Evolutionary conservation across 2,113 vertebrate genomes (phyloP).

Genomic region (Centropus unirufus): DNA sequence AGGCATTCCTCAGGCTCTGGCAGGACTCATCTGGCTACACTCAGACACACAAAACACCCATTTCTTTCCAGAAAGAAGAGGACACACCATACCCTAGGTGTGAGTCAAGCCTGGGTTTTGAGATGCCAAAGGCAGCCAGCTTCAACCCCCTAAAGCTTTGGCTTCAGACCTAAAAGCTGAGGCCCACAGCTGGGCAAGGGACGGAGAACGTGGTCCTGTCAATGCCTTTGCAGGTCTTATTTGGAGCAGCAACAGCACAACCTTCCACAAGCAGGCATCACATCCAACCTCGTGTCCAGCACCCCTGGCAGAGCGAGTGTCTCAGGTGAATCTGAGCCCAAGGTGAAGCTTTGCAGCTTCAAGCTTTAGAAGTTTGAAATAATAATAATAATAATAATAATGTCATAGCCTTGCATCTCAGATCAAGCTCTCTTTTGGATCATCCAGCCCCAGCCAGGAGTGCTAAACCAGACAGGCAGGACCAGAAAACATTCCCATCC

Average conservation of each 20-base stretch:
- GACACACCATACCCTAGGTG: neutral
- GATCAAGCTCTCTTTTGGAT: conserved; percentile 23
- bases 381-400: conserved; percentile 18
- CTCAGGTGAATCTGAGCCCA: neutral
- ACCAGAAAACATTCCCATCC: conserved; percentile 13
- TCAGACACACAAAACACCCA: neutral
- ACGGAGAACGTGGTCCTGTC: neutral
- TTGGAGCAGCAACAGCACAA: neutral
- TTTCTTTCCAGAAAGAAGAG: neutral
- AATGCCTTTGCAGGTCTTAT: neutral
- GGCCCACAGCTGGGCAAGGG: neutral
- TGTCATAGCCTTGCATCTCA: neutral
- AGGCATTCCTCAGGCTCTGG: neutral
- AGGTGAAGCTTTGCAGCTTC: neutral
- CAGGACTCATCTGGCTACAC: neutral
- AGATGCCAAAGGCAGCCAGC: neutral
- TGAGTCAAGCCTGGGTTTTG: neutral
- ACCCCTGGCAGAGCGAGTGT: neutral
- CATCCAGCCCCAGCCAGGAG: neutral
- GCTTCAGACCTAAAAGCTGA: neutral
- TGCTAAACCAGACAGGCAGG: conserved; percentile 44
- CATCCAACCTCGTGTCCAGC: neutral
- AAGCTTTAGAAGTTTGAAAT: conserved; percentile 1
- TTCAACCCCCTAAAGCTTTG: neutral
- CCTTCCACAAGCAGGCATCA: neutral